These are phyloP conservation scores for Phoenicopterus ruber DNA, from an alignment of 2,113 vertebrate species.

Conservation along the genomic window DNA sequence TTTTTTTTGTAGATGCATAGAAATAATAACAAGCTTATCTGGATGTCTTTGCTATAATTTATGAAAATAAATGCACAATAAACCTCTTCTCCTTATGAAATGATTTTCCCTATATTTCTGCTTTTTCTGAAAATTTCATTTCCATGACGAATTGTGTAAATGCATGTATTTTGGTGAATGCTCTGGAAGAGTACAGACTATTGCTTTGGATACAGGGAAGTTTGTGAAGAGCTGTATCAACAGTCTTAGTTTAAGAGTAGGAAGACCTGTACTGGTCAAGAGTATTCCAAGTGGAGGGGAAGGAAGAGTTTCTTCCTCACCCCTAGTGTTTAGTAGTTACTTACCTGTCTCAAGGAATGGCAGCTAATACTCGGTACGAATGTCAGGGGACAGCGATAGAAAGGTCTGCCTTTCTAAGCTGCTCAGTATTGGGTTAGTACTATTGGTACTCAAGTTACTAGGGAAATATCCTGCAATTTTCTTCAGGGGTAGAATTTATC, in stretches of 20 bases:
- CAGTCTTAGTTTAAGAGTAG: neutral
- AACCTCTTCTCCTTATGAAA: neutral
- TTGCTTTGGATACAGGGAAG: neutral
- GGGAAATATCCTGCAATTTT: neutral
- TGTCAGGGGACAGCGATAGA: no score
- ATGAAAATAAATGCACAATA: neutral
- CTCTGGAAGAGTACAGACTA: neutral
- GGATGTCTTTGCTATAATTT: neutral
- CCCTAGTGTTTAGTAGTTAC: neutral
- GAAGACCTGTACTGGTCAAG: neutral
- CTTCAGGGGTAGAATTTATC: neutral
- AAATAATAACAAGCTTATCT: neutral
- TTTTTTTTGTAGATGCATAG: neutral
- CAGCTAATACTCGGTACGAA: neutral
- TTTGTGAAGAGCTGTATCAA: neutral
- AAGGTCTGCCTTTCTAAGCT: neutral
- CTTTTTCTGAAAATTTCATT: neutral
- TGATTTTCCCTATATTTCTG: neutral
- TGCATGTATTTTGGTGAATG: neutral
- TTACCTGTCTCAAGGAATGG: neutral
- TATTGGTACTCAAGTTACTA: neutral
- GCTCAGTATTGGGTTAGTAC: neutral
- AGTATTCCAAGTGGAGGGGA: neutral
- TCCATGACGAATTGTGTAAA: neutral
- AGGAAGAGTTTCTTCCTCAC: neutral